Conservation (phyloP, 2,113 vertebrate genomes). For the Ranitomeya variabilis region DNA sequence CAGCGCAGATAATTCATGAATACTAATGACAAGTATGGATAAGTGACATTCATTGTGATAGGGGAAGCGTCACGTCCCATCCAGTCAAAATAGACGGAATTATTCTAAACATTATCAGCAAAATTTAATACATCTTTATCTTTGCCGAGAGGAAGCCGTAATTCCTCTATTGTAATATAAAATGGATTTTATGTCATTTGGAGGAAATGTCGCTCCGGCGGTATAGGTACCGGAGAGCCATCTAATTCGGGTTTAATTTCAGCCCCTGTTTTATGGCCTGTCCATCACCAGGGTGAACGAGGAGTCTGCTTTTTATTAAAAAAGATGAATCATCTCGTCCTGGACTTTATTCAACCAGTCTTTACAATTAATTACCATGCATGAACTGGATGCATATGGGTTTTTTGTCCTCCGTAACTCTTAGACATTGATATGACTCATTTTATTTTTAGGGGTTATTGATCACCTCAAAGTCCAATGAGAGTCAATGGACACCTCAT, state of each 20-base stretch:
- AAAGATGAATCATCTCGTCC: background rate
- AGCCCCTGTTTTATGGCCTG: background rate
- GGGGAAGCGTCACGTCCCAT: background rate
- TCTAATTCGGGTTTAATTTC: background rate
- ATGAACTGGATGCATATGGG: too few relatives aligned
- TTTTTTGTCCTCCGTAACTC: too few relatives aligned
- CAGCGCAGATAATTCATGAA: constrained; percentile 46
- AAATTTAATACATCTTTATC: constrained; percentile 49
- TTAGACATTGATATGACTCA: too few relatives aligned
- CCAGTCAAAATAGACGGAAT: constrained; percentile 29
- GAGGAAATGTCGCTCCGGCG: background rate
- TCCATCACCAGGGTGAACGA: background rate
- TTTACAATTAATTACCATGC: background rate
- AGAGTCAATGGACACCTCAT: too few relatives aligned
- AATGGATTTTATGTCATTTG: constrained; percentile 27
- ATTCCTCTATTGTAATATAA: constrained; percentile 47
- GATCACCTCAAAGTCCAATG: too few relatives aligned
- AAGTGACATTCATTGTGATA: constrained; percentile 25
- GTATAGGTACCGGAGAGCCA: background rate
- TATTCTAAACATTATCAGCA: constrained; percentile 28
- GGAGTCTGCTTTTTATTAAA: background rate
- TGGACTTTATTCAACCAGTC: background rate
- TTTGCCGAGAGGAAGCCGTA: constrained; percentile 15
- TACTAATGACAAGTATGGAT: constrained; percentile 30
- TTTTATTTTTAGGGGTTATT: too few relatives aligned